Evolutionary conservation across 2,797 vertebrate species (phyloP).

Genomic region (Pempheris klunzingeri): DNA sequence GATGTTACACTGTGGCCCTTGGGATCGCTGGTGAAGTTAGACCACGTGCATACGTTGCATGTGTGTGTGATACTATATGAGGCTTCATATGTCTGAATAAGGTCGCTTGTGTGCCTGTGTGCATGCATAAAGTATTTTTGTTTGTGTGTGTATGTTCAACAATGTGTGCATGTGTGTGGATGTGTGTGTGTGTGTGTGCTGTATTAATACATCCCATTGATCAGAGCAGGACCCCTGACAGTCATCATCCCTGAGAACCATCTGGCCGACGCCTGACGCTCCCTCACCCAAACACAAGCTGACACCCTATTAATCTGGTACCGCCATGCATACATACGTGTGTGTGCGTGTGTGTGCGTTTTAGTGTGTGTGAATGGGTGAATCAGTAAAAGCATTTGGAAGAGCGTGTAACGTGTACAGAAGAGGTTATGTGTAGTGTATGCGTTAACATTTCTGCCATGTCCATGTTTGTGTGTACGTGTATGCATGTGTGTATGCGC

Average conservation of each 20-base stretch:
- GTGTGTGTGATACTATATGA: constrained; percentile 42
- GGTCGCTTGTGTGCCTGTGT: constrained; percentile 45
- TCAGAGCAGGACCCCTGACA: constrained; percentile 99
- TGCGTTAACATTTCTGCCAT: constrained; percentile 63
- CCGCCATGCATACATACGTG: constrained; percentile 78
- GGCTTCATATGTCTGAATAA: constrained; percentile 64
- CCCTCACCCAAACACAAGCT: constrained; percentile 99
- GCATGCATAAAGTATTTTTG: constrained; percentile 52
- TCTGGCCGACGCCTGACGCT: constrained; percentile 99
- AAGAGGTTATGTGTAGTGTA: constrained; percentile 65
- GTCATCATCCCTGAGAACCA: constrained; percentile 99
- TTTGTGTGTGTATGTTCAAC: constrained; percentile 61
- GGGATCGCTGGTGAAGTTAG: constrained; percentile 93
- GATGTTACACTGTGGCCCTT: constrained; percentile 94
- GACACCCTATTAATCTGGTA: constrained; percentile 99
- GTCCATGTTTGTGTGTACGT: constrained; percentile 48
- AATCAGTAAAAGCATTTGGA: constrained; percentile 48
- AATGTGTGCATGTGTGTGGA: constrained; percentile 46
- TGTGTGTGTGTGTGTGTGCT: constrained; percentile 66
- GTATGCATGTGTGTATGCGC: constrained; percentile 32
- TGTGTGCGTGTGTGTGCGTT: constrained; percentile 37
- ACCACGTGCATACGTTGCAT: constrained; percentile 62
- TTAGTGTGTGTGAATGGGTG: constrained; percentile 59
- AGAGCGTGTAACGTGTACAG: constrained; percentile 54
- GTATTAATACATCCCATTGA: constrained; percentile 99